Percentiles rank a stretch among this genome's conserved stretches.
Evolutionary conservation across 2,888 invertebrate genomes (phyloP).

Genomic region (Xylocampa areola): DNA sequence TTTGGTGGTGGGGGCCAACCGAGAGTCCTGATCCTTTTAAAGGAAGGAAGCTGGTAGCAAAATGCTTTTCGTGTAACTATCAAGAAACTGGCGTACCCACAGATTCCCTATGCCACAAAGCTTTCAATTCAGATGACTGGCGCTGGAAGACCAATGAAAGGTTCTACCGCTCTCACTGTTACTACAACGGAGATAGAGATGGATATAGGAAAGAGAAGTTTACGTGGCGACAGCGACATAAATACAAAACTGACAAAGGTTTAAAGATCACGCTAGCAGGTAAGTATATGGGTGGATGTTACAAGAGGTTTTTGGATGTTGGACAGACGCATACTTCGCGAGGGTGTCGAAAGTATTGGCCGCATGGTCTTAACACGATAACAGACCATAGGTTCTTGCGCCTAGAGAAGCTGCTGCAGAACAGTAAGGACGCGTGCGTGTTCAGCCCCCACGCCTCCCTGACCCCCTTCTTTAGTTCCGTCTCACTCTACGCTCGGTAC

Average conservation of each 20-base stretch:
- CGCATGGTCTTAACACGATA: rapidly evolving
- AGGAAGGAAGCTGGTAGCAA: not conserved
- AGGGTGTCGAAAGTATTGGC: slow-evolving; percentile 15
- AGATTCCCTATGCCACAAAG: slow-evolving; percentile 9
- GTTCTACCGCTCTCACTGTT: slow-evolving; percentile 12
- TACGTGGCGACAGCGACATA: rapidly evolving
- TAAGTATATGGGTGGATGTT: slow-evolving; percentile 5
- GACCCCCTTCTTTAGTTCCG: slow-evolving; percentile 14
- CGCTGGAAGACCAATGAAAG: not conserved
- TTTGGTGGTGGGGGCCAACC: not conserved
- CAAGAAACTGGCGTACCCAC: rapidly evolving
- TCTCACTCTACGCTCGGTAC: slow-evolving; percentile 25
- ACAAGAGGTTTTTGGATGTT: slow-evolving; percentile 25
- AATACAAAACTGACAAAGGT: rapidly evolving
- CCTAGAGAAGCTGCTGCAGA: slow-evolving; percentile 16
- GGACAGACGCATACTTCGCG: slow-evolving; percentile 20
- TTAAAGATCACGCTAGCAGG: not conserved
- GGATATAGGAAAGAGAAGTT: rapidly evolving
- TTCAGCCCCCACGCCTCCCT: slow-evolving; percentile 23
- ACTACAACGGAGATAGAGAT: not conserved
- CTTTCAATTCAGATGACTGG: slow-evolving; percentile 22
- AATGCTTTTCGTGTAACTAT: slow-evolving; percentile 15
- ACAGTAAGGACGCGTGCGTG: slow-evolving; percentile 4
- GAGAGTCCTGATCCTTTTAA: not conserved
- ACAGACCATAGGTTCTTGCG: not conserved